Percentiles rank a stretch among this genome's conserved stretches.
Conservation (phyloP, 2,797 vertebrate species). For the Hoplostethus mediterraneus region DNA sequence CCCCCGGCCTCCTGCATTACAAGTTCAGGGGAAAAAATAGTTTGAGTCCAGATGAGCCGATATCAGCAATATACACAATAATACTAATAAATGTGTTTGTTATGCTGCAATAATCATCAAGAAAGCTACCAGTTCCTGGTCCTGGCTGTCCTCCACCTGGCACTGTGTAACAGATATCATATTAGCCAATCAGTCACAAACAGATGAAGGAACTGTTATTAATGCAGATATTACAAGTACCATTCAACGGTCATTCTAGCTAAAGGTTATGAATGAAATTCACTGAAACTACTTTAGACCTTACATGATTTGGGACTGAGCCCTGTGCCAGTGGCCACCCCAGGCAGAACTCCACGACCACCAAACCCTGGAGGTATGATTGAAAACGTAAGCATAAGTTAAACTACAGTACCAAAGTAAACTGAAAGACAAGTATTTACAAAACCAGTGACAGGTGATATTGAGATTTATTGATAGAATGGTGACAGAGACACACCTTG, state of each 20-base stretch:
- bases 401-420: background rate
- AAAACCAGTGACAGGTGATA: background rate
- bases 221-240: background rate
- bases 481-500: conserved; percentile 82
- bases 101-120: conserved; percentile 4
- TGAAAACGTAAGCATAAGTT: background rate
- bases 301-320: conserved; percentile 93
- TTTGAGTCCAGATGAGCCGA: conserved; percentile 1
- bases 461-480: conserved; percentile 17
- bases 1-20: conserved; percentile 85
- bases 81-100: background rate
- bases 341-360: conserved; percentile 91
- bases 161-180: conserved; percentile 54
- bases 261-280: background rate
- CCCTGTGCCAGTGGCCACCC: conserved; percentile 91
- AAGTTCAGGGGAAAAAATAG: conserved; percentile 1
- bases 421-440: background rate
- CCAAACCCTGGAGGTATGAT: conserved; percentile 75
- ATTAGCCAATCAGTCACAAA: conserved; percentile 25
- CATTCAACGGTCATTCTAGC: background rate
- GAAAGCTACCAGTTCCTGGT: conserved; percentile 57
- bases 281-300: background rate
- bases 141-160: conserved; percentile 61
- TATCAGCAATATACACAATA: background rate
- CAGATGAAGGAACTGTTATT: background rate